Evolutionary conservation across 2,888 invertebrate species (phyloP), one percentile per base, ranked within the genome.

Genomic region (Escarpia spicata): DNA sequence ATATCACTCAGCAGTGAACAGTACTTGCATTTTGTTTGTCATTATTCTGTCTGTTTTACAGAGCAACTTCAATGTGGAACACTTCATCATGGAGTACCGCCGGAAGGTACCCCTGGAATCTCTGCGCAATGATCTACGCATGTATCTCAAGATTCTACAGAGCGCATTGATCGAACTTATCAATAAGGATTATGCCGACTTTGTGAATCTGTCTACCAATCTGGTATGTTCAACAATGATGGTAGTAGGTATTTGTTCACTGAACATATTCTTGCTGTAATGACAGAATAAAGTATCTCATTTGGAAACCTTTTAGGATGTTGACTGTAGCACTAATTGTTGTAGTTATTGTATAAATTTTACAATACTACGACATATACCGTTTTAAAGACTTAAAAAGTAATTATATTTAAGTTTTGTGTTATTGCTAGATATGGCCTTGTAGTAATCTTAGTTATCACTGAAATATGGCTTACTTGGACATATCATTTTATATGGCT

Each of bases 161-260:
- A 97, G 98, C 93, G 98, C 99, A 26, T 99, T 99, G 98, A 98
- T 99, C 94, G 99, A 99, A 96, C 97, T 99, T 10, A 99, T 99
- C 94, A 99, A 99, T 97, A 98, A 98, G 96, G 99, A 99, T 96
- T 99, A 99, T 96, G 99, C 98, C 3, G 99, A 99, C 96, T 99
- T 99, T 97, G 99, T 99, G 9, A 99, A 99, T 97, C 97, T 99
- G 91, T 99, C 99, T 8, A 98, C 98, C 91, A 99, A 99, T 96
- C 97, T 99, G 94, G 99, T 97, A 94, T 60, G 92, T 90, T 75
- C 12, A 90, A 91, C 37, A 31, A 75, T 75, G 26, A 26, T 75
- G n/a, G n/a, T 75, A 15, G 52, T 26, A n/a, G n/a, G n/a, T n/a
- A 75, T 75, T 75, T 75, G 19, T 75, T 26, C 26, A 26, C 2